phyloP scores from a whole-genome alignment of 2,888 invertebrate genomes.

The Sipunculus nudus region DNA sequence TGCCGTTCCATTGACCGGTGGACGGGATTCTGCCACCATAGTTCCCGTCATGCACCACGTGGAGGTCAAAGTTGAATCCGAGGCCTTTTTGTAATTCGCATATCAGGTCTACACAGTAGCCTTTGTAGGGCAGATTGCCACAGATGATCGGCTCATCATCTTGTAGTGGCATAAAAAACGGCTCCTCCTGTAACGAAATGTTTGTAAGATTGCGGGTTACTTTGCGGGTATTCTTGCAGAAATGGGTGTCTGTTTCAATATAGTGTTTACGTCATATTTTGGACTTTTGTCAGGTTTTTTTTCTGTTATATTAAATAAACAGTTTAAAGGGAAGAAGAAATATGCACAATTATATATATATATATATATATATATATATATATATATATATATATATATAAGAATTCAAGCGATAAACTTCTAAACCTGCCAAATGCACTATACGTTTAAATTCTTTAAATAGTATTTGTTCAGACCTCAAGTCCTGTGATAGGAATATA shows the following conservation, averaged over 20 bases:
- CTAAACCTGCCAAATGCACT: too few relatives aligned
- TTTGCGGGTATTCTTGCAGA: not conserved
- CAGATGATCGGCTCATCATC: not conserved
- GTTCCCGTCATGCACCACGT: not conserved
- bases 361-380: slow-evolving; percentile 11
- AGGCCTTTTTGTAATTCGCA: not conserved
- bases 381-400: slow-evolving; percentile 6
- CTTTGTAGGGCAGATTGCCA: not conserved
- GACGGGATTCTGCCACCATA: slow-evolving; percentile 3
- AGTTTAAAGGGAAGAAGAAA: not conserved
- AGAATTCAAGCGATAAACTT: too few relatives aligned
- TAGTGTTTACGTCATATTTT: too few relatives aligned
- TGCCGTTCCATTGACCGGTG: slow-evolving; percentile 8
- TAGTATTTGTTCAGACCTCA: too few relatives aligned
- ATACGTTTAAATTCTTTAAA: too few relatives aligned
- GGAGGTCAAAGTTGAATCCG: slow-evolving; percentile 1
- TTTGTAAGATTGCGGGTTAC: not conserved
- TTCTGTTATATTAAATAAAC: not conserved
- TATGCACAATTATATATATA: slow-evolving; percentile 8
- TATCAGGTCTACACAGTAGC: slow-evolving; percentile 9
- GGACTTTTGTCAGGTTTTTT: not conserved
- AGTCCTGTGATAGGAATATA: too few relatives aligned
- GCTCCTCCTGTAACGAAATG: slow-evolving; percentile 6
- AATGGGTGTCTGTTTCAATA: too few relatives aligned
- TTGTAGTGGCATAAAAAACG: slow-evolving; percentile 3